phyloP scores from a whole-genome alignment of 2,113 vertebrate species.

The Leptosomus discolor region DNA sequence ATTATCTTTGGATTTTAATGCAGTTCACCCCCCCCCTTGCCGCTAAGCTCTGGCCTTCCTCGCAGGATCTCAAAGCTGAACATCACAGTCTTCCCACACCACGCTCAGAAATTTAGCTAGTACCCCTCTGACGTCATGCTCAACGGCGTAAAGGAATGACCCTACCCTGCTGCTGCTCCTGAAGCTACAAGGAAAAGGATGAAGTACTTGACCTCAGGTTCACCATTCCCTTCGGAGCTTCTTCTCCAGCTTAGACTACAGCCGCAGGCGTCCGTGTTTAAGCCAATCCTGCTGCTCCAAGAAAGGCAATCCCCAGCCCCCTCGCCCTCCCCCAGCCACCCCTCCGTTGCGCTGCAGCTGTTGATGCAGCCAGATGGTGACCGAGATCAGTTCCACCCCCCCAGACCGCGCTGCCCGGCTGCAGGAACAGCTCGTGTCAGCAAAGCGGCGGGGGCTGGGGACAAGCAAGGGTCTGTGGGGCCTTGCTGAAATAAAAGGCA shows the following conservation, averaged over 20 bases:
- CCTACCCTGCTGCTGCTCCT: neutral
- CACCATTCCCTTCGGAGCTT: neutral
- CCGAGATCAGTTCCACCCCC: neutral
- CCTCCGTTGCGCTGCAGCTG: conserved; percentile 33
- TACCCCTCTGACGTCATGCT: neutral
- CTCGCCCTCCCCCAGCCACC: neutral
- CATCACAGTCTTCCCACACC: neutral
- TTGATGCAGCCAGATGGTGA: conserved; percentile 34
- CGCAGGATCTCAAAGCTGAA: neutral
- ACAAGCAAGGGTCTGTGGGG: neutral
- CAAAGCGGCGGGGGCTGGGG: neutral
- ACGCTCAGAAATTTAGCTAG: neutral
- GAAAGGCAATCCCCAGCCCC: neutral
- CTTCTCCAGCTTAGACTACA: neutral
- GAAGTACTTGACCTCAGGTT: neutral
- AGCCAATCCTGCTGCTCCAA: neutral
- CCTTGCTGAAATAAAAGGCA: neutral
- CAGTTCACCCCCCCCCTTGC: neutral
- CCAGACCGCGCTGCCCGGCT: neutral
- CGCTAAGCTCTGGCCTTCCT: neutral
- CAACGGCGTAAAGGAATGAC: neutral
- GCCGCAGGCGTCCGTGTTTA: neutral
- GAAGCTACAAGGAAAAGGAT: accelerated
- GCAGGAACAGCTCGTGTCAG: conserved; percentile 7
- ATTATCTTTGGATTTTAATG: neutral